Percentiles rank a stretch among this genome's conserved stretches.
Conservation (phyloP, 1,140 invertebrate species). For the Watersipora subatra region DNA sequence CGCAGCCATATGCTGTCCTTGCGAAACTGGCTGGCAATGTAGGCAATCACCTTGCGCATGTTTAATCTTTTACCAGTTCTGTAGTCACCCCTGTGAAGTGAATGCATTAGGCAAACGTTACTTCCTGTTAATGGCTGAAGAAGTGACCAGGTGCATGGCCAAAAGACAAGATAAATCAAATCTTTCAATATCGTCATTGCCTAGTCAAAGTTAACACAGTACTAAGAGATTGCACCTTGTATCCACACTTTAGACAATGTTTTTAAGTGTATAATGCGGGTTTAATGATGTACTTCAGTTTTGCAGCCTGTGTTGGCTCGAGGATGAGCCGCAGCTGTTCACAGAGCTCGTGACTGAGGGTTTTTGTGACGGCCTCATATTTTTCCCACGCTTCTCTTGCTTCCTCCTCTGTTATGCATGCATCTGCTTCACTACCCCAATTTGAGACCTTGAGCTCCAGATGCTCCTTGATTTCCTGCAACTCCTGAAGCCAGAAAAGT, state of each 20-base stretch:
- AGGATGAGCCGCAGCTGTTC: conserved; percentile 83
- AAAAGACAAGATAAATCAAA: too few species aligned
- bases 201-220: too few species aligned
- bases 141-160: too few species aligned
- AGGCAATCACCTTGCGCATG: conserved; percentile 91
- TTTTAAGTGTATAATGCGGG: too few species aligned
- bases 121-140: too few species aligned
- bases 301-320: conserved; percentile 82
- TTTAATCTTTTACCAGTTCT: conserved; percentile 90
- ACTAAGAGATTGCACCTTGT: too few species aligned
- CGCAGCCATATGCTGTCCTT: conserved; percentile 99
- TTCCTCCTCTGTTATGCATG: conserved; percentile 10
- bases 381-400: conserved; percentile 40
- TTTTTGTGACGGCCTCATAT: conserved; percentile 48
- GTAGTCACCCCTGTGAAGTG: conserved; percentile 64
- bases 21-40: conserved; percentile 94
- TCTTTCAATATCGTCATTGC: too few species aligned
- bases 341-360: conserved; percentile 71
- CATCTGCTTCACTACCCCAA: background rate
- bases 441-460: conserved; percentile 25
- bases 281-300: conserved; percentile 48
- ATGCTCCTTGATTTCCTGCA: conserved; percentile 44
- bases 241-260: too few species aligned
- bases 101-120: background rate
- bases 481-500: conserved; percentile 5